Conservation (phyloP, 2,888 invertebrate species). For the Leucophenga maculata region DNA sequence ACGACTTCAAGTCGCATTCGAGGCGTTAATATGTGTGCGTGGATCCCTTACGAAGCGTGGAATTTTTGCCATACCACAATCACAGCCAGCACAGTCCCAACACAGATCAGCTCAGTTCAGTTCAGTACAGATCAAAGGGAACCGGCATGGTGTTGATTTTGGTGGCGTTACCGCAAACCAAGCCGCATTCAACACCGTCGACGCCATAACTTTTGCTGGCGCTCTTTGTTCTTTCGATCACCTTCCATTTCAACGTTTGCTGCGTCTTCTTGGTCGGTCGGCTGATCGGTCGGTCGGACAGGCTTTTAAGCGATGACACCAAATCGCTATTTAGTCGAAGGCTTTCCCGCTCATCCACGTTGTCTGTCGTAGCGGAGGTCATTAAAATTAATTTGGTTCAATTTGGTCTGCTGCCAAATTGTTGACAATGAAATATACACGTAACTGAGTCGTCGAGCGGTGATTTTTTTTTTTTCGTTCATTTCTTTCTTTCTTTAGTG, state of each 20-base stretch:
- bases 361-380: slow-evolving; percentile 55
- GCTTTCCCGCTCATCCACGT: not conserved
- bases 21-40: slow-evolving; percentile 52
- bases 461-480: not conserved
- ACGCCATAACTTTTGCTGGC: slow-evolving; percentile 5
- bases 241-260: not conserved
- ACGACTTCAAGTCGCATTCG: slow-evolving; percentile 37
- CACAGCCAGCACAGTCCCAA: not conserved
- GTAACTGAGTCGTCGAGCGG: no score
- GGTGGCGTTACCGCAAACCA: slow-evolving; percentile 44
- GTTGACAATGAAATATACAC: slow-evolving; percentile 68
- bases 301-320: slow-evolving; percentile 72
- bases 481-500: no score
- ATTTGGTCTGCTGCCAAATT: slow-evolving; percentile 70
- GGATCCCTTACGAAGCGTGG: slow-evolving; percentile 10
- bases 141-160: slow-evolving; percentile 38
- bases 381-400: slow-evolving; percentile 72
- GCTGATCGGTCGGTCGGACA: slow-evolving; percentile 53
- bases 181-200: not conserved
- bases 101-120: slow-evolving; percentile 33
- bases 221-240: not conserved
- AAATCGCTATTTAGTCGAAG: slow-evolving; percentile 71
- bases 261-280: not conserved
- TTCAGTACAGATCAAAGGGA: slow-evolving; percentile 54
- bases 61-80: slow-evolving; percentile 60